phyloP scores from a whole-genome alignment of 2,888 invertebrate genomes.

The Platycnemis pennipes region DNA sequence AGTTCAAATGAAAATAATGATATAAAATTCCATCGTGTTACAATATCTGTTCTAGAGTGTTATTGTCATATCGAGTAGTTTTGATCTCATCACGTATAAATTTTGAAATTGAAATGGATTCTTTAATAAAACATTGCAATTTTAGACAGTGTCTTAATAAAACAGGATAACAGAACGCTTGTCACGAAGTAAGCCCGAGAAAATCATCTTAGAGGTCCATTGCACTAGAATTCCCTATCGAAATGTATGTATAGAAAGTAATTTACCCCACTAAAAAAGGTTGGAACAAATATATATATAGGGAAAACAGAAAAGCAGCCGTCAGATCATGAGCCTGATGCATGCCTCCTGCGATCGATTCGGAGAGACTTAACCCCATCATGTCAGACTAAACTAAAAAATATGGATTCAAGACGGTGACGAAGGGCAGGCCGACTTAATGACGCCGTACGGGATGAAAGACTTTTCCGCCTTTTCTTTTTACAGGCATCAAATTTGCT shows the following conservation, averaged over 20 bases:
- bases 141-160: too few species aligned
- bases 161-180: too few species aligned
- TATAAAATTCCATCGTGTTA: too few species aligned
- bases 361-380: constrained; percentile 50
- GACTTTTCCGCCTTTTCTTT: constrained; percentile 18
- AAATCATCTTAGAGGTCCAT: neutral
- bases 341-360: neutral
- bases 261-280: neutral
- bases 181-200: neutral
- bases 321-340: neutral
- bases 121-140: too few species aligned
- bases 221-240: neutral
- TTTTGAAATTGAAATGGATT: too few species aligned
- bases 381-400: constrained; percentile 57
- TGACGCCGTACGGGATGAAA: constrained; percentile 46
- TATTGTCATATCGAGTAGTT: too few species aligned
- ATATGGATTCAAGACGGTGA: constrained; percentile 41
- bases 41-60: too few species aligned
- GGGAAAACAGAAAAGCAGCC: neutral
- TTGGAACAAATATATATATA: neutral
- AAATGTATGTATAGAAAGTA: neutral
- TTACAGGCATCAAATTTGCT: constrained; percentile 67
- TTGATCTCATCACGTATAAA: too few species aligned
- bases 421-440: constrained; percentile 34
- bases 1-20: too few species aligned